Conservation (phyloP, 2,888 invertebrate genomes). For the Rhingia rostrata region DNA sequence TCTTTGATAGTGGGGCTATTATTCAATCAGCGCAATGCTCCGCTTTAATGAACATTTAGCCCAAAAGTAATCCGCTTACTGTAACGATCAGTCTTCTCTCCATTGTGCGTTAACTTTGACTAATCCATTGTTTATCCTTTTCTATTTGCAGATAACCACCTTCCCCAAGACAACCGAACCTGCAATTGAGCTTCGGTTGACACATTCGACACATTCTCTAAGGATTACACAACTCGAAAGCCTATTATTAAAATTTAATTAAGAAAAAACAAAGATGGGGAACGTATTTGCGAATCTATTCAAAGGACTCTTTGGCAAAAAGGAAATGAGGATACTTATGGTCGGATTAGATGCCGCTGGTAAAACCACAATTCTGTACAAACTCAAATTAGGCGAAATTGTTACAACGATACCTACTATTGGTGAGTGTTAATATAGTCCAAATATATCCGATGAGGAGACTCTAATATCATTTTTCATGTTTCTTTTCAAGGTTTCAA, state of each 20-base stretch:
- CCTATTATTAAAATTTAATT: conserved; percentile 42
- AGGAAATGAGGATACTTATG: conserved; percentile 99
- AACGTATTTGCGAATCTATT: conserved; percentile 98
- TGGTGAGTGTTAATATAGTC: conserved; percentile 84
- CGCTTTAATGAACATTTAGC: conserved; percentile 17
- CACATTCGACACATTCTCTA: conserved; percentile 74
- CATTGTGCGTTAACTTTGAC: not conserved
- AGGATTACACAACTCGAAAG: conserved; percentile 17
- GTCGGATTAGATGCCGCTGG: conserved; percentile 99
- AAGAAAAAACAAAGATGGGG: conserved; percentile 90
- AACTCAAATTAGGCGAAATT: conserved; percentile 99
- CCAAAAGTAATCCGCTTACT: not conserved
- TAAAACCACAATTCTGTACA: conserved; percentile 99
- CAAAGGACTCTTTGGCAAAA: conserved; percentile 99
- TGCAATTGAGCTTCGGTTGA: conserved; percentile 83
- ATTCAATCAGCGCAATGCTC: conserved; percentile 29
- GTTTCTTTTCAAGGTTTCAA: conserved; percentile 90
- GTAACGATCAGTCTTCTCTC: not conserved
- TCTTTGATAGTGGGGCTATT: not conserved
- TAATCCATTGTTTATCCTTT: not conserved
- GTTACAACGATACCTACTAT: conserved; percentile 99
- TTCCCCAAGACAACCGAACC: conserved; percentile 52
- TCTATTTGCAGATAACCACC: conserved; percentile 38
- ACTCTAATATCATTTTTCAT: conserved; percentile 6
- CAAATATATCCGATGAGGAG: not conserved